These are phyloP conservation scores for Onychomys leucogaster DNA, from an alignment of 2,797 vertebrate genomes.

Conservation along the genomic window DNA sequence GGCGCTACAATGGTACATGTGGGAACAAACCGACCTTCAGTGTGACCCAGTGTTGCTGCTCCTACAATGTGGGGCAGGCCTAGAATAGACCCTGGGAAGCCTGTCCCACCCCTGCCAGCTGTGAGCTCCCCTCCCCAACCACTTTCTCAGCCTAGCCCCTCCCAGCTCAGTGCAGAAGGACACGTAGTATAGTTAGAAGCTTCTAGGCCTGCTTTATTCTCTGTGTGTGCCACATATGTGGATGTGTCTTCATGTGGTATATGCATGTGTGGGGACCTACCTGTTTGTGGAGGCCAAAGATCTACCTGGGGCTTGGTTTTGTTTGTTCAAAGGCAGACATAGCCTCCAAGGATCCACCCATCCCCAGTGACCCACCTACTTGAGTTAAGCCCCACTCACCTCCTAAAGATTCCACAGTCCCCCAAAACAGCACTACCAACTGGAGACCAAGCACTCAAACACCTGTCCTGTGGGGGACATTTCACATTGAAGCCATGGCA, in stretches of 20 bases:
- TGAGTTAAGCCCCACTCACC: background rate
- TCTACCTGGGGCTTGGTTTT: background rate
- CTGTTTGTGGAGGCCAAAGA: background rate
- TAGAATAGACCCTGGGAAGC: constrained; percentile 98
- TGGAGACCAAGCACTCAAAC: background rate
- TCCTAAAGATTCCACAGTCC: background rate
- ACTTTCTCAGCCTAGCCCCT: background rate
- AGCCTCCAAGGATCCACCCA: background rate
- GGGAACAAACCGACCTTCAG: constrained; percentile 95
- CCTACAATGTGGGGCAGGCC: constrained; percentile 96
- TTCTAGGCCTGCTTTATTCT: background rate
- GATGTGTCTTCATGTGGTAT: background rate
- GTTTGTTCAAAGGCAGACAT: background rate
- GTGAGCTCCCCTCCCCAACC: constrained; percentile 86
- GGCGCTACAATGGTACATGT: constrained; percentile 95
- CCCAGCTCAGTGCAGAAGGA: background rate
- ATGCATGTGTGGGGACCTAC: background rate
- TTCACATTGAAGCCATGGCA: background rate
- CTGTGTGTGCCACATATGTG: background rate
- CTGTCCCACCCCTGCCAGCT: constrained; percentile 94
- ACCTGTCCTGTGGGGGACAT: background rate
- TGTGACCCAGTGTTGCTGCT: constrained; percentile 98
- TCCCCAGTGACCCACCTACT: background rate
- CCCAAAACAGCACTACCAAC: background rate
- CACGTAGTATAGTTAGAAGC: background rate